Base-by-base conservation (phyloP, 2,113 vertebrate genomes). In the Chaetodon auriga region DNA sequence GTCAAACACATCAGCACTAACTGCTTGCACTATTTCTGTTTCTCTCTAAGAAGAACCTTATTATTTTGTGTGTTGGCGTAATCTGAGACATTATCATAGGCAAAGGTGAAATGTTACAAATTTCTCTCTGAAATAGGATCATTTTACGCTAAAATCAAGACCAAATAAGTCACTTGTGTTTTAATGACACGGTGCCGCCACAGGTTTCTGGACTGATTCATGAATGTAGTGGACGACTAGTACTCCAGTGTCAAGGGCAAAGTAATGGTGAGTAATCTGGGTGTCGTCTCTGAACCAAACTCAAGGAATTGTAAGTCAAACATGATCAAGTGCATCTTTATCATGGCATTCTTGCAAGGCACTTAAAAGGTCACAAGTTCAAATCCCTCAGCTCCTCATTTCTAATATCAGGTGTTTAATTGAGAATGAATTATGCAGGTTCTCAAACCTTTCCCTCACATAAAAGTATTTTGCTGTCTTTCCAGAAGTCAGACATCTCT, bases 401-500 rank as follows among this genome's bases (percentile, higher is more conserved):
- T 83, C 73, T n/a, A 63, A 49, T 73, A 76, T 73, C 62, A 72
- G 49, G 68, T 81, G 73, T 76, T 76, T 53, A 71, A 63, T 76
- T 64, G 2, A 41, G 53, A 77, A 49, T 76, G 45, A 84, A 88
- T 84, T 81, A 89, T 83, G 51, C 63, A 86, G 53, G 15, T 68
- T 80, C 53, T 16, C 48, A 41, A 69, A 62, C 25, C 25, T 82
- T 75, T 73, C 25, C 19, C 41, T 65, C 49, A 75, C 78, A 82
- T 90, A 75, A 90, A 90, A 87, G 78, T 74, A 80, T 80, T 86
- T 69, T 80, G 54, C 54, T 87, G 80, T 89, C 62, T 73, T 36
- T 70, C 68, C 80, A 78, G 43, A 36, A 36, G 80, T 58, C 66
- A 79, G 61, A 75, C 54, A 70, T 64, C 13, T 46, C 54, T 61